Percentiles rank a stretch among this genome's conserved stretches.
Conservation (phyloP, 2,888 invertebrate genomes). For the Heliconius ethilla region DNA sequence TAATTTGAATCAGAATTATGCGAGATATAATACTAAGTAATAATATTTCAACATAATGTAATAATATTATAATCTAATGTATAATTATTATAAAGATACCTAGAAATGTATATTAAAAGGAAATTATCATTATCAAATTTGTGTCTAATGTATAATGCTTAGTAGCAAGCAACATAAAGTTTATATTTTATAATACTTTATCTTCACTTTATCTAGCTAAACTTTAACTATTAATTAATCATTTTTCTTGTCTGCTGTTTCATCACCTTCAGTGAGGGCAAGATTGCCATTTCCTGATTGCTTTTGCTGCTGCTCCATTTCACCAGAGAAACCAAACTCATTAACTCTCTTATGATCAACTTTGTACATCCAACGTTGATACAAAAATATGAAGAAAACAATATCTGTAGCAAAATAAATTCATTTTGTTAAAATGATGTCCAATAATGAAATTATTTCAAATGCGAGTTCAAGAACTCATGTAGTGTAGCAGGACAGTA, state of each 20-base stretch:
- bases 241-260: slow-evolving; percentile 71
- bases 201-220: slow-evolving; percentile 45
- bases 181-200: slow-evolving; percentile 14
- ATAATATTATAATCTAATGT: slow-evolving; percentile 1
- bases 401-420: slow-evolving; percentile 87
- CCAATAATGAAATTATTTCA: not conserved
- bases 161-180: slow-evolving; percentile 16
- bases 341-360: slow-evolving; percentile 97
- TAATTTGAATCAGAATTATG: slow-evolving; percentile 15
- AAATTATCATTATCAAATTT: slow-evolving; percentile 7
- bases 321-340: slow-evolving; percentile 98
- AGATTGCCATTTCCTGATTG: slow-evolving; percentile 60
- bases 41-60: not conserved
- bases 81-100: not conserved
- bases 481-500: not conserved
- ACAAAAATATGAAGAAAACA: slow-evolving; percentile 98
- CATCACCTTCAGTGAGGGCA: slow-evolving; percentile 64
- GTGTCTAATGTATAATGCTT: slow-evolving; percentile 12
- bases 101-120: not conserved
- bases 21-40: not conserved
- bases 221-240: slow-evolving; percentile 58
- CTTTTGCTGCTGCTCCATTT: slow-evolving; percentile 87
- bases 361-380: slow-evolving; percentile 99
- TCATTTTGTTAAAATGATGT: slow-evolving; percentile 6
- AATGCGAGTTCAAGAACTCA: not conserved